Percentiles rank a stretch among this genome's conserved stretches.
These are phyloP conservation scores for Silvanus unidentatus DNA, from an alignment of 2,888 invertebrate genomes.

Conservation along the genomic window DNA sequence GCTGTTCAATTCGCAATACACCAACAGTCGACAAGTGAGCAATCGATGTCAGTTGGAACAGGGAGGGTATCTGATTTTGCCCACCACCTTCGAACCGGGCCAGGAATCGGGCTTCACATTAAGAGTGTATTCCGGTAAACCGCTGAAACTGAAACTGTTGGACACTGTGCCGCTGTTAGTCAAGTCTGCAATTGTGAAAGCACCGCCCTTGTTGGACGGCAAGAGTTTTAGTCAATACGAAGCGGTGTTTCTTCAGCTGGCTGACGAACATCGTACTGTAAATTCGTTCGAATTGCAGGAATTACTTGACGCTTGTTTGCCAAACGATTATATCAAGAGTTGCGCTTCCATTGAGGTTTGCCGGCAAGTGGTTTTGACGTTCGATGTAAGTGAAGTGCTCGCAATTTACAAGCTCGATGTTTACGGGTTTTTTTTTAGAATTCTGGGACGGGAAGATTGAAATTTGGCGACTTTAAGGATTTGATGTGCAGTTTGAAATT, in stretches of 20 bases:
- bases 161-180: slow-evolving; percentile 63
- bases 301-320: slow-evolving; percentile 80
- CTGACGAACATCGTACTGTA: slow-evolving; percentile 84
- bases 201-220: slow-evolving; percentile 62
- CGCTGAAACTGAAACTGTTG: slow-evolving; percentile 67
- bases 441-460: slow-evolving; percentile 72
- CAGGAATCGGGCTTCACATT: slow-evolving; percentile 86
- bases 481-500: slow-evolving; percentile 85
- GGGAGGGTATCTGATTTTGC: slow-evolving; percentile 78
- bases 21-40: slow-evolving; percentile 81
- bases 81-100: slow-evolving; percentile 86
- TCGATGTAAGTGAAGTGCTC: slow-evolving; percentile 66
- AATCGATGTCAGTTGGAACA: slow-evolving; percentile 63
- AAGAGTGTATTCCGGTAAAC: slow-evolving; percentile 71
- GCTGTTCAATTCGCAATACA: slow-evolving; percentile 82
- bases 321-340: slow-evolving; percentile 91
- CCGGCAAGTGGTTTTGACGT: slow-evolving; percentile 78
- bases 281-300: slow-evolving; percentile 90
- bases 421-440: slow-evolving; percentile 48
- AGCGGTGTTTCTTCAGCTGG: slow-evolving; percentile 80
- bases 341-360: slow-evolving; percentile 90
- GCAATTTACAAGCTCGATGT: not conserved
- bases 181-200: slow-evolving; percentile 71
- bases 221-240: slow-evolving; percentile 81
- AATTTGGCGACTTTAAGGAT: slow-evolving; percentile 82